Base-by-base conservation (phyloP, 2,797 vertebrate species). In the Pseudotriccus pelzelni region DNA sequence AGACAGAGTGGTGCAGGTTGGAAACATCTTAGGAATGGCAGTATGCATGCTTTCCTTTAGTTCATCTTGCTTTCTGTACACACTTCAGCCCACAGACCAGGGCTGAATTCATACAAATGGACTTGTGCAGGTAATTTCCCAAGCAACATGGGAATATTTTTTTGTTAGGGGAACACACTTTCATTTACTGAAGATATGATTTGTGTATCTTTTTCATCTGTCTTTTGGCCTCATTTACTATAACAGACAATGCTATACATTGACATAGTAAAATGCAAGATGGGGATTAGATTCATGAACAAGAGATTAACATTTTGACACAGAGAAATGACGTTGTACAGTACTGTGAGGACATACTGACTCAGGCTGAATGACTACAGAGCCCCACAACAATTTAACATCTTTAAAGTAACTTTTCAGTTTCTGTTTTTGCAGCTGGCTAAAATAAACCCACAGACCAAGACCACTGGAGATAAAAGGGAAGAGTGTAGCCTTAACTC, bases 351-450 rank as follows among this genome's bases (percentile, higher is more conserved):
- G 27, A 92, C 21, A 37, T 49, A n/a, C 23, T 70, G 52, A 37
- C 32, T 79, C 15, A 32, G 30, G 13, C 21, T 81, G 37, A 27
- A 34, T 59, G 34, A 64, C 12, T 58, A 14, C 11, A 46, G 83
- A 70, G 27, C 13, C 14, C 24, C 10, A 53, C 0, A 4, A 3
- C 20, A 78, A 39, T 6, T 53, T 8, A 14, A 3, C 2, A 1
- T 22, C 15, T 74, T 77, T 77, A 56, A 74, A 14, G 16, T 19
- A 8, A 44, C 10, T 87, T 87, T 93, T 56, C 34, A 43, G 6
- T 12, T 72, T 78, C 37, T 28, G 50, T 5, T 60, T 81, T 64
- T 75, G 44, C 70, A 75, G 30, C 6, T 37, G 14, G 12, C 1
- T 32, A 49, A 68, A 90, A 73, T 69, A 79, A 85, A 7, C 5